Conservation (phyloP, 2,888 invertebrate species). For the Amblyjoppa fuscipennis region DNA sequence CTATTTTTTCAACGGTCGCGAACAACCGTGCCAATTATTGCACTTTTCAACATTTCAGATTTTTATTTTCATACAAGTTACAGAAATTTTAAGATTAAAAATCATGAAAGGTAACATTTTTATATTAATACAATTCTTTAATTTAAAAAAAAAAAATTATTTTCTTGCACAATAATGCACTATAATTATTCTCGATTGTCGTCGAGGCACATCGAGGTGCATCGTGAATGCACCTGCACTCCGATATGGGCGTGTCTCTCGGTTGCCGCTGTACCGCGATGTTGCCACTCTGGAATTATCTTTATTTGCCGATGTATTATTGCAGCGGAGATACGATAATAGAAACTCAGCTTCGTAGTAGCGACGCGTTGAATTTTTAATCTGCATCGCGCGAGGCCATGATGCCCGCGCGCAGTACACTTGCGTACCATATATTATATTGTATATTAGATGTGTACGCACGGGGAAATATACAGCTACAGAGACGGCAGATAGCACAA, state of each 20-base stretch:
- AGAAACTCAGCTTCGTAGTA: slow-evolving; percentile 40
- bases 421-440: not conserved
- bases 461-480: slow-evolving; percentile 17
- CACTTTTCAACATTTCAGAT: not conserved
- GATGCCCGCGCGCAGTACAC: not conserved
- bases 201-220: not conserved
- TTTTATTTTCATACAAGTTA: not conserved
- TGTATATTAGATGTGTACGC: not conserved
- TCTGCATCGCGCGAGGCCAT: not conserved
- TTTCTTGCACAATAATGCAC: not conserved
- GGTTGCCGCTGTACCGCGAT: slow-evolving; percentile 48
- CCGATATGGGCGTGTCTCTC: slow-evolving; percentile 49
- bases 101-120: not conserved
- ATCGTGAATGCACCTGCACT: slow-evolving; percentile 52
- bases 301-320: slow-evolving; percentile 64
- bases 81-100: not conserved
- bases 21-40: not conserved
- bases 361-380: slow-evolving; percentile 8
- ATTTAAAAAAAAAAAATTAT: not conserved
- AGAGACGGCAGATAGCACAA: slow-evolving; percentile 32
- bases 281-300: slow-evolving; percentile 59
- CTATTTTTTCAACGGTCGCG: not conserved
- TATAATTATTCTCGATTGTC: not conserved
- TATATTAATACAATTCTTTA: not conserved
- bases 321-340: slow-evolving; percentile 58